A percentile compares a stretch with the other conserved stretches of the same genome.
Evolutionary conservation across 2,113 vertebrate genomes (phyloP).

Genomic region (Plecotus auritus): DNA sequence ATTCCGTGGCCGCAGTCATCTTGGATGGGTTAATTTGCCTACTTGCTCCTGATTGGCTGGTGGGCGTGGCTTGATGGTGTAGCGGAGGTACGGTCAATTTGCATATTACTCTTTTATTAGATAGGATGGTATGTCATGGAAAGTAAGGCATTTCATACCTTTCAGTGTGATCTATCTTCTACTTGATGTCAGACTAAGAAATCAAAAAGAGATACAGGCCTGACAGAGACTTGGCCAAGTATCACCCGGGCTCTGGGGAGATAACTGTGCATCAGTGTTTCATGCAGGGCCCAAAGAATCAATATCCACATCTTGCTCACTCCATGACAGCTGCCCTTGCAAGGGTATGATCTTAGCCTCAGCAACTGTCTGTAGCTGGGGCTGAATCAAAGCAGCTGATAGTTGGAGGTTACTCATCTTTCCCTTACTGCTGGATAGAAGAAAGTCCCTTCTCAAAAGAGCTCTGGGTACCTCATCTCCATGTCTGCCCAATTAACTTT

Average conservation of each 20-base stretch:
- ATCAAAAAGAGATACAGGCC: background rate
- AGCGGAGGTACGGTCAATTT: no score
- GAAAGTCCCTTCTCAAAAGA: background rate
- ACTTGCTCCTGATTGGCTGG: no score
- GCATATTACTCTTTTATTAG: no score
- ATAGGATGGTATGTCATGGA: background rate
- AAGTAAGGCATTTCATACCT: background rate
- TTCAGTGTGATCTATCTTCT: background rate
- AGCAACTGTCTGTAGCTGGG: background rate
- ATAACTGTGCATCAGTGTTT: background rate
- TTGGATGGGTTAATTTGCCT: no score
- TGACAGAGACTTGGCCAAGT: background rate
- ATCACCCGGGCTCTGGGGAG: no score
- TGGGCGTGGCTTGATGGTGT: no score
- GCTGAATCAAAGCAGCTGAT: background rate
- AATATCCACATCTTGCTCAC: background rate
- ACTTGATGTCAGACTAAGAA: background rate
- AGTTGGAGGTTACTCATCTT: background rate
- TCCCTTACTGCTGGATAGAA: background rate
- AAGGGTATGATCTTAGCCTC: background rate
- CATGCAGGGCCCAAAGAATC: rapidly evolving
- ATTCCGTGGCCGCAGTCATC: no score
- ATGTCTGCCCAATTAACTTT: background rate
- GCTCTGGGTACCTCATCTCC: background rate
- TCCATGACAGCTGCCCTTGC: background rate